Evolutionary conservation across 1,140 invertebrate species (phyloP).

Genomic region (Oryctes rhinoceros): DNA sequence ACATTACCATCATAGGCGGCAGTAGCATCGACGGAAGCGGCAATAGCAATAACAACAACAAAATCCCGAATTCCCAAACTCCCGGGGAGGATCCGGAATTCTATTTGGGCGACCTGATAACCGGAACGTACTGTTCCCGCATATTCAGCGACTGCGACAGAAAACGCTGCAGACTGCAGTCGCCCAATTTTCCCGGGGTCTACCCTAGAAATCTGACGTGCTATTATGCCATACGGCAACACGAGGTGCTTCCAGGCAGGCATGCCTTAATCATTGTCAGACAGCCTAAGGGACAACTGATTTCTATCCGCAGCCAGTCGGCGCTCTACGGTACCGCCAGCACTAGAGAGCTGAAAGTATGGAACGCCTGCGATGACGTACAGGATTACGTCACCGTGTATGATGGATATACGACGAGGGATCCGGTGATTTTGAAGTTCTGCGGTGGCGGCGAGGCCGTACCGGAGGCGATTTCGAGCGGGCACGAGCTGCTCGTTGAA

Average conservation of each 20-base stretch:
- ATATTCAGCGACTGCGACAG: conserved; percentile 90
- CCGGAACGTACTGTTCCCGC: conserved; percentile 87
- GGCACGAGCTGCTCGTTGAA: conserved; percentile 85
- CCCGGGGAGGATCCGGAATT: conserved; percentile 64
- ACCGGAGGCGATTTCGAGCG: conserved; percentile 83
- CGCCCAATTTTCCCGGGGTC: conserved; percentile 90
- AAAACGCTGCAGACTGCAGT: conserved; percentile 85
- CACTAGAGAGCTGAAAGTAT: conserved; percentile 65
- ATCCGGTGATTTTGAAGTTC: conserved; percentile 88
- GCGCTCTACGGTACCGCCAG: conserved; percentile 64
- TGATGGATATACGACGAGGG: conserved; percentile 86
- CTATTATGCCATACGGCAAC: conserved; percentile 82
- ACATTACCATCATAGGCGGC: not conserved
- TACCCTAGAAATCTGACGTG: conserved; percentile 90
- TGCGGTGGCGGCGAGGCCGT: conserved; percentile 86
- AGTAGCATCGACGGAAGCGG: not conserved
- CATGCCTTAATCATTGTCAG: conserved; percentile 84
- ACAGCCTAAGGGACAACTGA: conserved; percentile 83
- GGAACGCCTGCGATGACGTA: conserved; percentile 87
- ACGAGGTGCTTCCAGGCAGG: conserved; percentile 78
- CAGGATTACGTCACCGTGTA: conserved; percentile 90
- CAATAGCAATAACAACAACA: conserved; percentile 18
- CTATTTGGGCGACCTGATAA: conserved; percentile 84
- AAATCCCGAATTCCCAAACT: not conserved
- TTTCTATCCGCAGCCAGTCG: conserved; percentile 79